Conservation (phyloP, 2,113 vertebrate species). For the Scolopax mira region DNA sequence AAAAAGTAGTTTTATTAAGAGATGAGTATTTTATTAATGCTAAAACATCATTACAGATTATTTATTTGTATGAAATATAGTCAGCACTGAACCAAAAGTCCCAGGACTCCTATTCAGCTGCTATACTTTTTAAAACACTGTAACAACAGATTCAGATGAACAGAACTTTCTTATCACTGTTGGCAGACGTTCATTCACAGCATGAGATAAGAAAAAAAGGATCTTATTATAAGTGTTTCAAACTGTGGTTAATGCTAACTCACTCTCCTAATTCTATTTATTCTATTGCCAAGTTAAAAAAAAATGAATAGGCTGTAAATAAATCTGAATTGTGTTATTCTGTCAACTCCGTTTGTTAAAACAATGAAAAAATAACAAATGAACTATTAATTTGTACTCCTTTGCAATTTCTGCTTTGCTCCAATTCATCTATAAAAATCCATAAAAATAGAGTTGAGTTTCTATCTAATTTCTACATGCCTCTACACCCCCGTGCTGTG, state of each 20-base stretch:
- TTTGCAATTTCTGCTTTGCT: not conserved
- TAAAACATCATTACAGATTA: conserved; percentile 7
- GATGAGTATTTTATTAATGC: conserved; percentile 3
- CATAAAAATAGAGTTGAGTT: not conserved
- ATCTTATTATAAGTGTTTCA: conserved; percentile 12
- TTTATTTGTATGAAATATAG: conserved; percentile 46
- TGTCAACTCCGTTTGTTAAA: not conserved
- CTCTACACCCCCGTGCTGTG: not conserved
- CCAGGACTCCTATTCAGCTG: not conserved
- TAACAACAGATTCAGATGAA: conserved; percentile 52
- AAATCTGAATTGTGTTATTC: not conserved
- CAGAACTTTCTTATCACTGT: conserved; percentile 65
- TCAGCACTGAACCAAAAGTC: not conserved
- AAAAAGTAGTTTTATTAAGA: conserved; percentile 18
- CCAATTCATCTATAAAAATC: not conserved
- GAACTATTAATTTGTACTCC: not conserved
- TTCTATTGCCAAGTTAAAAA: not conserved
- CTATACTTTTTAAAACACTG: conserved; percentile 36
- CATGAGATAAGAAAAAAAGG: not conserved
- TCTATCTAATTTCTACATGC: not conserved
- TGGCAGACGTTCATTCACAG: conserved; percentile 47
- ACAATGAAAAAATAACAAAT: not conserved
- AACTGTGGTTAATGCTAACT: not conserved
- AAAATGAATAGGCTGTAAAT: not conserved
- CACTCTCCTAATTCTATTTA: not conserved